Base-by-base conservation (phyloP, 2,888 invertebrate species). In the Corythucha ciliata region DNA sequence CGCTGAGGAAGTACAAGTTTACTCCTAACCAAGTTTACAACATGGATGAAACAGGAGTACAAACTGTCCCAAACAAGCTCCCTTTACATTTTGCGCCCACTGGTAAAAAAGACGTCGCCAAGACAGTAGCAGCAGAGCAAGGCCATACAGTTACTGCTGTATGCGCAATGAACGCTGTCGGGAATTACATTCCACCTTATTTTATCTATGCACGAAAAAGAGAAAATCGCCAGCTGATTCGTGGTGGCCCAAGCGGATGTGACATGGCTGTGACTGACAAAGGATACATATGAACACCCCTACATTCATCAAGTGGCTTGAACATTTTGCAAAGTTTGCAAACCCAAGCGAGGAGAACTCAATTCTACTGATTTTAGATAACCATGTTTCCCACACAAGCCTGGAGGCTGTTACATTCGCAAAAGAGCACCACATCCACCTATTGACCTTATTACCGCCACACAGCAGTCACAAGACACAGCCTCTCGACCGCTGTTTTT, bases 401-500 rank as follows among this genome's bases (percentile, higher is more conserved):
- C 47, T 63, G 14, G 52, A 54, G n/a, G 60, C 62, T 2, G 59
- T 62, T 22, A 24, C 50, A 10, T 58, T 45, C 54, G 57, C 59
- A n/a, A 53, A 54, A 36, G 24, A 49, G 33, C 45, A 60, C 53
- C 39, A 60, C 42, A 51, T 61, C 33, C 57, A 61, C 29, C 57
- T 63, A 57, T 36, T 63, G 5, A 59, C 58, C 45, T 45, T 57
- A 4, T n/a, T 57, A 4, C 62, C 61, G 20, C 61, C 60, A 8
- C 61, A 61, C 49, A 60, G 58, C 7, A 58, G 57, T 6, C 62
- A 61, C 34, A 61, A 60, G 42, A 47, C 62, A 20, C 46, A 52
- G 25, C 52, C 52, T 2, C 32, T 52, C 3, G 52, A 52, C 25
- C 12, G 32, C 10, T 24, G 21, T 26, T 40, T 53, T 36, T 53